phyloP scores from a whole-genome alignment of 2,113 vertebrate species.

The Hystrix cristata region DNA sequence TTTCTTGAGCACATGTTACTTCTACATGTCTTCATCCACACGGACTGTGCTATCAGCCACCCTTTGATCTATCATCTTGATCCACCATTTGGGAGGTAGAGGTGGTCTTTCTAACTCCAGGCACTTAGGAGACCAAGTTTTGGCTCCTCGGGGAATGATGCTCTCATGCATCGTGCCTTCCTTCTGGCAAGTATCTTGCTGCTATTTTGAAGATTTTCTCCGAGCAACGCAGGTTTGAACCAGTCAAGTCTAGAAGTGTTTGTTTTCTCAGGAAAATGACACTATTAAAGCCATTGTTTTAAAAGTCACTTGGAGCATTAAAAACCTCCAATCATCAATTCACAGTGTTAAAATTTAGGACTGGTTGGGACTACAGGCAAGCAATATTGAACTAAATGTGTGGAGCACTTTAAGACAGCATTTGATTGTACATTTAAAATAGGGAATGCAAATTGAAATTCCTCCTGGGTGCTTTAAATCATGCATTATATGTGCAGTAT shows the following conservation, averaged over 20 bases:
- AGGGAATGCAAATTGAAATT: slow-evolving; percentile 79
- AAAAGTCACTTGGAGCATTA: slow-evolving; percentile 64
- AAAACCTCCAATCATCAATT: slow-evolving; percentile 72
- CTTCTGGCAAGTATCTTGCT: background rate
- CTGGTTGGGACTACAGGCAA: slow-evolving; percentile 61
- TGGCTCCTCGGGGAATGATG: background rate
- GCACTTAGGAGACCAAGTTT: background rate
- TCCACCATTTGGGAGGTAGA: background rate
- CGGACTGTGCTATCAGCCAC: background rate
- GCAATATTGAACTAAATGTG: slow-evolving; percentile 75
- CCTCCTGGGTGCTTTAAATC: slow-evolving; percentile 82
- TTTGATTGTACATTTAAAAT: slow-evolving; percentile 78
- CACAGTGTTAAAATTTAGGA: slow-evolving; percentile 68
- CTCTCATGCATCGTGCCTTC: rapidly evolving
- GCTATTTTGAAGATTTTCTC: background rate
- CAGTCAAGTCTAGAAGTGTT: background rate
- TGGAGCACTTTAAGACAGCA: slow-evolving; percentile 68
- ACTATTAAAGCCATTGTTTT: slow-evolving; percentile 68
- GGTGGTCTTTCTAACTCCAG: background rate
- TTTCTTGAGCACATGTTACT: background rate
- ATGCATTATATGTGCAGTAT: slow-evolving; percentile 80
- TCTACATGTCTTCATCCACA: background rate
- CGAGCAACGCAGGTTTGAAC: background rate
- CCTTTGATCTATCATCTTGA: too few relatives aligned
- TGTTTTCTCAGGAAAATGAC: slow-evolving; percentile 61